Percentiles rank a stretch among this genome's conserved stretches.
Conservation (phyloP, 2,888 invertebrate genomes). For the Drosophila atroscutellata region DNA sequence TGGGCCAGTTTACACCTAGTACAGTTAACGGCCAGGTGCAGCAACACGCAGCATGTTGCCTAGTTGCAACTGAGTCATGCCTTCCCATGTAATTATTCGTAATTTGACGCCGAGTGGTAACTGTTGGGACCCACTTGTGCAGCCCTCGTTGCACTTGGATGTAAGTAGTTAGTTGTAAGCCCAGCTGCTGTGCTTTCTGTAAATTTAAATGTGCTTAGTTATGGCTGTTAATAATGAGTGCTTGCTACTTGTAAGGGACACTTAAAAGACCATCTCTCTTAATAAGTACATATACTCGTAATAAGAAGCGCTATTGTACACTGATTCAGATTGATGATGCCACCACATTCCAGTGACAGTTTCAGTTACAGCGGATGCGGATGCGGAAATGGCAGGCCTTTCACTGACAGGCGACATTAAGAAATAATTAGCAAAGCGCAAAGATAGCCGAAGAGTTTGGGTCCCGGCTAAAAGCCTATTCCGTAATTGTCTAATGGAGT, state of each 20-base stretch:
- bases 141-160: constrained; percentile 18
- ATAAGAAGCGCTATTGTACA: constrained; percentile 14
- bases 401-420: constrained; percentile 58
- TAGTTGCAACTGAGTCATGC: constrained; percentile 42
- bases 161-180: constrained; percentile 17
- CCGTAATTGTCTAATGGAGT: constrained; percentile 70
- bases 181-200: constrained; percentile 15
- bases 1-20: constrained; percentile 58
- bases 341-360: constrained; percentile 50
- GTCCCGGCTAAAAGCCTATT: constrained; percentile 60
- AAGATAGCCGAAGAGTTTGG: constrained; percentile 29
- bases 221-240: constrained; percentile 42
- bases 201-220: constrained; percentile 57
- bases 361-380: constrained; percentile 45
- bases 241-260: constrained; percentile 34
- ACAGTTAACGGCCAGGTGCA: constrained; percentile 32
- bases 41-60: constrained; percentile 16
- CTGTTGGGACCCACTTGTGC: constrained; percentile 20
- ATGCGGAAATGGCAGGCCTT: constrained; percentile 44
- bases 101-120: constrained; percentile 58
- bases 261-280: constrained; percentile 41
- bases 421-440: constrained; percentile 68
- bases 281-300: constrained; percentile 10
- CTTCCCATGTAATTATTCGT: constrained; percentile 69
- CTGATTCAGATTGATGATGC: constrained; percentile 73